Evolutionary conservation across 2,797 vertebrate species (phyloP).

Genomic region (Xyrichtys novacula): DNA sequence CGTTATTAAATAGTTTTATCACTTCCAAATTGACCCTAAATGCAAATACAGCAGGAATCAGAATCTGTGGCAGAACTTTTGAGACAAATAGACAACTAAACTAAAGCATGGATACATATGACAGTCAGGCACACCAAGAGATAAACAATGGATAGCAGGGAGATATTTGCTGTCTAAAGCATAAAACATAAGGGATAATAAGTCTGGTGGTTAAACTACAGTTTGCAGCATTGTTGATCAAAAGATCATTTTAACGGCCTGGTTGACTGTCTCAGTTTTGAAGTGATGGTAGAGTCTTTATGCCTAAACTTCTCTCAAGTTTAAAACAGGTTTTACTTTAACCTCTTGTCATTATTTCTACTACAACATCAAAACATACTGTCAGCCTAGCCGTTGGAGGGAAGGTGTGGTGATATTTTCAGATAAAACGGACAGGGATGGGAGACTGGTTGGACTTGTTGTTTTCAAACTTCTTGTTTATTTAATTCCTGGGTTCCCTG

Average conservation of each 20-base stretch:
- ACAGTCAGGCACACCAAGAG: background rate
- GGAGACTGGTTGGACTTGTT: constrained; percentile 46
- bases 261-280: no score
- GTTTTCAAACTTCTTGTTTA: background rate
- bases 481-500: background rate
- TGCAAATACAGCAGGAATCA: background rate
- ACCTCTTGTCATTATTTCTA: no score
- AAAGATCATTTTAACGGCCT: background rate
- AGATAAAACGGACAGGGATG: constrained; percentile 3
- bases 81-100: background rate
- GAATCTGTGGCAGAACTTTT: constrained; percentile 15
- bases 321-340: no score
- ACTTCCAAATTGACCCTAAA: background rate
- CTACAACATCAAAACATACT: background rate
- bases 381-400: background rate
- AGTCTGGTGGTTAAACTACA: background rate
- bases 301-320: no score
- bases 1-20: background rate
- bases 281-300: no score
- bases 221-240: background rate
- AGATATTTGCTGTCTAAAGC: background rate
- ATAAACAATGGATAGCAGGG: background rate
- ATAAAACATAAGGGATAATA: background rate
- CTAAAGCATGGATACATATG: background rate
- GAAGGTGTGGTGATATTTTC: constrained; percentile 17